phyloP scores from a whole-genome alignment of 2,888 invertebrate genomes.

The Unio delphinus region DNA sequence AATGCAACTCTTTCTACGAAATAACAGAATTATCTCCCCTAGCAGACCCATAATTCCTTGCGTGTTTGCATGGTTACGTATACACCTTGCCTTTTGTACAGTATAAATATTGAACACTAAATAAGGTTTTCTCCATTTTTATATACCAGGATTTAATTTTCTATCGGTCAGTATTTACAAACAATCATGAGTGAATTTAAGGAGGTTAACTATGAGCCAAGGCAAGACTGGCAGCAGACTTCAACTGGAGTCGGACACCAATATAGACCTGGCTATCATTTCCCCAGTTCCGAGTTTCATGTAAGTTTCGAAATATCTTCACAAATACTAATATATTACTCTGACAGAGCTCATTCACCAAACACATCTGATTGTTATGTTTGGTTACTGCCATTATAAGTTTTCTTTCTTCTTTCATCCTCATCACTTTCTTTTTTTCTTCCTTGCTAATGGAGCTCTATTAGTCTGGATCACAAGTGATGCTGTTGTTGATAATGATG shows the following conservation, averaged over 20 bases:
- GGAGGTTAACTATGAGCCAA: constrained; percentile 49
- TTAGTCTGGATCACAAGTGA: no score
- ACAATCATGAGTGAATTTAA: constrained; percentile 49
- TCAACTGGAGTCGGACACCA: constrained; percentile 71
- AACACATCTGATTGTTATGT: background rate
- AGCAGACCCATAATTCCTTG: constrained; percentile 21
- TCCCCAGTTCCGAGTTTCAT: constrained; percentile 69
- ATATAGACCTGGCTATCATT: constrained; percentile 70
- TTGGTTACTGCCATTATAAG: background rate
- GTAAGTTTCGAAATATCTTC: constrained; percentile 42
- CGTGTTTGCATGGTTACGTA: constrained; percentile 45
- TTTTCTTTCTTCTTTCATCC: no score
- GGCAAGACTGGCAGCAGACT: constrained; percentile 67
- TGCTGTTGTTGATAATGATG: no score
- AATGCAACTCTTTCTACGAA: no score
- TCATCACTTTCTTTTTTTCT: no score
- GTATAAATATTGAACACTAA: background rate
- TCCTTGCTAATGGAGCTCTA: no score
- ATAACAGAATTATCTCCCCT: no score
- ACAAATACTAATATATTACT: no score
- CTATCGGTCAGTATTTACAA: constrained; percentile 5
- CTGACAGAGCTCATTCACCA: no score
- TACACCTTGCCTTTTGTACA: constrained; percentile 12
- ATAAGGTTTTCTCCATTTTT: background rate
- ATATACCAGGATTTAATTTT: background rate